A percentile compares a stretch with the other conserved stretches of the same genome.
phyloP scores from a whole-genome alignment of 1,140 invertebrate species.

The Drosophila nasuta region DNA sequence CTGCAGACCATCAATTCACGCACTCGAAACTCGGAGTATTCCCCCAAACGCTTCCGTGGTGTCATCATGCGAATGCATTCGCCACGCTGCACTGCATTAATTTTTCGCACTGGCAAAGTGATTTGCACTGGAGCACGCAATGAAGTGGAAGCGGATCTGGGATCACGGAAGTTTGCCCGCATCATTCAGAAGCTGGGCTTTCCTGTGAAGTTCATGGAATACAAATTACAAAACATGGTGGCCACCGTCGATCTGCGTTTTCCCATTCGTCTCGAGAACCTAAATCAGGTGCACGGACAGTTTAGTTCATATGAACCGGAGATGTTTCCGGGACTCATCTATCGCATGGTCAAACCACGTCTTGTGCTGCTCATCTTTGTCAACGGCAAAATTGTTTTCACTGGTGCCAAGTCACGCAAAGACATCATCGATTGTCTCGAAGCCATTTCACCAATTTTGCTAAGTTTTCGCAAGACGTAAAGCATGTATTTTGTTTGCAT shows the following conservation, averaged over 20 bases:
- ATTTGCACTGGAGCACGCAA: slow-evolving; percentile 99
- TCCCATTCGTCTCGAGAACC: slow-evolving; percentile 97
- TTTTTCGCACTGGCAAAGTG: slow-evolving; percentile 99
- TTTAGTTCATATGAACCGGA: slow-evolving; percentile 97
- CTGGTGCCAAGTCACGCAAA: slow-evolving; percentile 96
- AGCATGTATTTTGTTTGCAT: slow-evolving; percentile 6
- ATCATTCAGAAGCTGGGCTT: slow-evolving; percentile 99
- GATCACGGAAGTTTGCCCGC: slow-evolving; percentile 98
- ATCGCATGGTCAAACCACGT: slow-evolving; percentile 98
- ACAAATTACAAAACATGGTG: slow-evolving; percentile 99
- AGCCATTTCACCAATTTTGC: slow-evolving; percentile 98
- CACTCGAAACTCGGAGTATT: slow-evolving; percentile 99
- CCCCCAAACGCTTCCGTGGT: slow-evolving; percentile 98
- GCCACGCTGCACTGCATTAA: slow-evolving; percentile 97
- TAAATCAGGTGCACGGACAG: slow-evolving; percentile 97
- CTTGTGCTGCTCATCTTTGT: slow-evolving; percentile 99
- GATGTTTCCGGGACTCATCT: slow-evolving; percentile 98
- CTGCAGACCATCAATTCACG: slow-evolving; percentile 96
- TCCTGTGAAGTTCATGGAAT: slow-evolving; percentile 97
- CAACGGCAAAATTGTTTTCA: slow-evolving; percentile 98
- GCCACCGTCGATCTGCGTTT: slow-evolving; percentile 99
- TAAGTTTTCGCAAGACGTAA: slow-evolving; percentile 95
- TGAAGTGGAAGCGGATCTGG: slow-evolving; percentile 96
- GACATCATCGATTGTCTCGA: slow-evolving; percentile 98
- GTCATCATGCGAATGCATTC: slow-evolving; percentile 99